phyloP scores from a whole-genome alignment of 2,113 vertebrate species.

The Patagioenas fasciata region DNA sequence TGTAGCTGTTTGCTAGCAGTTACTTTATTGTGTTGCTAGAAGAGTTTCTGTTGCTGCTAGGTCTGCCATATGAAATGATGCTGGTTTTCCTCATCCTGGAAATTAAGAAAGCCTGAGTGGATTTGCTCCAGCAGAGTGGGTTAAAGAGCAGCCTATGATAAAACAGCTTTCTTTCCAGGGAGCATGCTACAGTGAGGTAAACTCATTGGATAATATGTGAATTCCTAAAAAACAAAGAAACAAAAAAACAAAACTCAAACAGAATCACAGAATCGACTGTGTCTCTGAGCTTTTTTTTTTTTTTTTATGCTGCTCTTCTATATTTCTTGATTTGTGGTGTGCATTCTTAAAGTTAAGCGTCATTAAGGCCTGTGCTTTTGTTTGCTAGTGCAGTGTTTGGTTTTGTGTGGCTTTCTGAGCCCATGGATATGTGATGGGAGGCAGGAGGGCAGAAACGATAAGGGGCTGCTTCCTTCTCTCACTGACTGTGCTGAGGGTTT shows the following conservation, averaged over 20 bases:
- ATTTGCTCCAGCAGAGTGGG: not conserved
- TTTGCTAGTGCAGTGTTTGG: not conserved
- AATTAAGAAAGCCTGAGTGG: not conserved
- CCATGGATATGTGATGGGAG: not conserved
- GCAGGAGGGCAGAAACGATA: not conserved
- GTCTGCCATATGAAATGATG: not conserved
- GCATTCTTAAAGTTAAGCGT: not conserved
- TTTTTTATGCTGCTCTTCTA: not conserved
- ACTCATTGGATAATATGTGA: not conserved
- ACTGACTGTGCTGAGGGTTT: rapidly evolving
- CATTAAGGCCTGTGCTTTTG: not conserved
- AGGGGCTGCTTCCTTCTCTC: not conserved
- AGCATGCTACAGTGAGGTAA: not conserved
- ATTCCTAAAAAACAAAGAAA: not conserved
- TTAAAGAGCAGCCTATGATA: not conserved
- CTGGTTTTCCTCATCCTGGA: not conserved
- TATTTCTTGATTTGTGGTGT: not conserved
- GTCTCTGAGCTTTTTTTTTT: not conserved
- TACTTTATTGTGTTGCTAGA: not conserved
- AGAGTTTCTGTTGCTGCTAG: not conserved
- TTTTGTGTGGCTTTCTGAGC: not conserved
- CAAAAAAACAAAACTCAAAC: not conserved
- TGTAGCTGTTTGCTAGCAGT: not conserved
- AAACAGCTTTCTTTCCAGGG: not conserved
- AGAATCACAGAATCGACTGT: too few species aligned